Evolutionary conservation across 2,797 vertebrate species (phyloP).

Genomic region (Benthosema pterotum): DNA sequence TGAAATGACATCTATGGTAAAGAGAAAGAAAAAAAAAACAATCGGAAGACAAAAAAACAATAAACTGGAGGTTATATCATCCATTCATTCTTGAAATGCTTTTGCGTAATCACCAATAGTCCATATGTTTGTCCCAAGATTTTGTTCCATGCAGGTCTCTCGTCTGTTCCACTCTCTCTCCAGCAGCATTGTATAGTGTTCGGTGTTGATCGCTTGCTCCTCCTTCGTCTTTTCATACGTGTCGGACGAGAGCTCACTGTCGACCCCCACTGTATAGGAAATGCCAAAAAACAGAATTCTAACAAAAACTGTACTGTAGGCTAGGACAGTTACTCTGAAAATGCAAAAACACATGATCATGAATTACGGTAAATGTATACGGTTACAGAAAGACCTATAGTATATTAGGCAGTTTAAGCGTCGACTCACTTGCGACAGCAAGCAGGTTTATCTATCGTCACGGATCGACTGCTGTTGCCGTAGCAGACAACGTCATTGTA

Average conservation of each 20-base stretch:
- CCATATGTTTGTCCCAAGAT: too few species aligned
- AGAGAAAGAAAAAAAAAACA: not conserved
- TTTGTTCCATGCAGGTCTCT: not conserved
- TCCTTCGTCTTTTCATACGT: not conserved
- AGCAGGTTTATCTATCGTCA: too few species aligned
- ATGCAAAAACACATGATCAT: too few species aligned
- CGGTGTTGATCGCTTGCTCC: not conserved
- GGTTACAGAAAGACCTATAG: too few species aligned
- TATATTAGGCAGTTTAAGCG: too few species aligned
- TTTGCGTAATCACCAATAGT: not conserved
- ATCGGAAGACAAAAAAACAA: not conserved
- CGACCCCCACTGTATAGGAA: conserved; percentile 3
- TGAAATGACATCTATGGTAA: not conserved
- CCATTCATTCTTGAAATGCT: conserved; percentile 8
- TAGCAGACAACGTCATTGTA: too few species aligned
- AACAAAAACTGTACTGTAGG: not conserved
- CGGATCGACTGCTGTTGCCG: too few species aligned
- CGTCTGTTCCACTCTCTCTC: conserved; percentile 27
- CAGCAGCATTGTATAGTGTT: not conserved
- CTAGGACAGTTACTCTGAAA: not conserved
- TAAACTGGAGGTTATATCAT: not conserved
- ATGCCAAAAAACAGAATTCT: not conserved
- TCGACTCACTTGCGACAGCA: too few species aligned
- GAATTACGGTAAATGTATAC: too few species aligned
- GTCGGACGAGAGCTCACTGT: not conserved